Base-by-base conservation (phyloP, 2,113 vertebrate genomes). In the Zosterops hypoxanthus region DNA sequence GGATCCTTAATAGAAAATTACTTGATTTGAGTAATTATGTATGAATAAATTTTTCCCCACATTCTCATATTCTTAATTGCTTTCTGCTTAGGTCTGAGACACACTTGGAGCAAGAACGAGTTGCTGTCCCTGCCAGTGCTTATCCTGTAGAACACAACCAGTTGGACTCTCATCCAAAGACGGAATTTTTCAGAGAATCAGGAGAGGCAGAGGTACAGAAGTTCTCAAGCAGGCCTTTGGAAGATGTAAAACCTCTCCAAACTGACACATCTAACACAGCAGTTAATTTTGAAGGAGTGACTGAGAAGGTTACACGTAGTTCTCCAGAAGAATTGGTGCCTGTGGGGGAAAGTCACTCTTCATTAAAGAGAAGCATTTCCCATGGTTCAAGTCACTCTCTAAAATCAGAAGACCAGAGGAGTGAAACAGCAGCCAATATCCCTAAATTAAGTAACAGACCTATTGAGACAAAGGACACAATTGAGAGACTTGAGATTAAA, bases 331-430 rank as follows among this genome's bases (percentile, higher is more conserved):
- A 99, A 33, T 92, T 95, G 56, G 8, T 98, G 94, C 80, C 97
- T 73, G 47, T 95, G 85, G 94, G 97, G 29, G 98, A 98, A 64
- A 97, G 98, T 71, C 98, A 99, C 63, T 98, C 98, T 86, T 98
- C 98, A 39, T 97, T 99, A 12, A 99, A 99, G 91, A 99, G 98
- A 96, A 99, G 98, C 85, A 95, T 99, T 84, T 99, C 99, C 29
- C 99, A 99, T 91, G 99, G 98, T 41, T 99, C 99, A 75, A 98
- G 97, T 92, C 99, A 99, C 78, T 98, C 98, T 29, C 94, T 98
- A 8, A 99, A 99, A 91, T 96, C 98, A 78, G 99, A 99, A 69
- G 99, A 99, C 56, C 98, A 98, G 61, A 98, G 98, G 93, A 98
- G 94, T 72, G 99, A 99, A 31, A 96, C 97, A 6, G 94, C 55